A percentile compares a stretch with the other conserved stretches of the same genome.
Evolutionary conservation across 2,113 vertebrate species (phyloP).

Genomic region (Calonectris borealis): DNA sequence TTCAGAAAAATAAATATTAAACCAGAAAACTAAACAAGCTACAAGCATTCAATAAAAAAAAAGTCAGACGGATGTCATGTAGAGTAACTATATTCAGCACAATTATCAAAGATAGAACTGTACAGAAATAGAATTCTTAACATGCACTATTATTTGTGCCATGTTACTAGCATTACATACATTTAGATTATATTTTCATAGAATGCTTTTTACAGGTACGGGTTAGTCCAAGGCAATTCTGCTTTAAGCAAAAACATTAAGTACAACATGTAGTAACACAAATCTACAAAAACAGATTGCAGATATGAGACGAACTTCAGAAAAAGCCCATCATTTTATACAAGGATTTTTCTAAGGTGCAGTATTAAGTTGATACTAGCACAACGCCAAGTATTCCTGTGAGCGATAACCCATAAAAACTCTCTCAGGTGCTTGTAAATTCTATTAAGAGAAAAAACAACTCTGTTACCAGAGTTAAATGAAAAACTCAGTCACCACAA

Average conservation of each 20-base stretch:
- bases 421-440: background rate
- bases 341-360: background rate
- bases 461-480: background rate
- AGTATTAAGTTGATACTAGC: background rate
- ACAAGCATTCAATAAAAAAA: background rate
- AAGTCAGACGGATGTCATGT: background rate
- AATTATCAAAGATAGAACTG: background rate
- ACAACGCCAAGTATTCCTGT: background rate
- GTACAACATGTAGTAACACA: background rate
- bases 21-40: background rate
- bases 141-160: background rate
- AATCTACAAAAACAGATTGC: background rate
- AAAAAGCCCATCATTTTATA: fast-evolving
- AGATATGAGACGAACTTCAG: background rate
- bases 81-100: background rate
- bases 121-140: background rate
- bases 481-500: background rate
- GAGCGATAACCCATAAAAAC: background rate
- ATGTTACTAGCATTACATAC: background rate
- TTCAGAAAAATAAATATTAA: background rate
- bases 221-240: background rate
- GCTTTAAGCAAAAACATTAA: background rate
- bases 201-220: background rate
- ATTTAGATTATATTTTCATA: background rate
- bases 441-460: background rate